Base-by-base conservation (phyloP, 2,113 vertebrate species). In the Sander lucioperca region DNA sequence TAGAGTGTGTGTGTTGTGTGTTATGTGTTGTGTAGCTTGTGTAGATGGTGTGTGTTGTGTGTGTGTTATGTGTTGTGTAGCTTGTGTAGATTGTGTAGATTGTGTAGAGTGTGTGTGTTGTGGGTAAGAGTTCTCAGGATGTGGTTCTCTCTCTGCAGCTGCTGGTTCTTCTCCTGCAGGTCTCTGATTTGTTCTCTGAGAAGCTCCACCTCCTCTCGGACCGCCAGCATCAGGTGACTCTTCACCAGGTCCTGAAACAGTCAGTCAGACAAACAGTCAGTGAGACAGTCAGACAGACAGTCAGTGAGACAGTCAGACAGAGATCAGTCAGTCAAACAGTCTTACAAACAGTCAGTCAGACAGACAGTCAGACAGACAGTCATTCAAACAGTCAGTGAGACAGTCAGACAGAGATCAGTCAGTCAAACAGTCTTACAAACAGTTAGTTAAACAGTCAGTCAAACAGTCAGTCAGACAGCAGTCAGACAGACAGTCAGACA, bases 161-260 rank as follows among this genome's bases (percentile, higher is more conserved):
- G 90, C 0, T 88, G 86, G 21, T 96, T 96, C 62, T 92, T 93
- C 45, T 96, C 95, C 0, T 94, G 89, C 53, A 96, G 93, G 3
- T 96, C 95, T 73, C 91, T 94, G 86, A 97, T 96, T 86, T 96
- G 95, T 25, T 96, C 96, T 75, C 89, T 93, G 33, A 97, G 90
- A 47, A 96, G 84, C 81, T 96, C 96, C 73, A 96, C 95, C 86
- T 96, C 96, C 75, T 96, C 96, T 54, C 95, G 94, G 47, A 97
- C 96, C 0, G 95, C 95, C 71, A 95, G 92, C 94, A 96, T 95
- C 90, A 97, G 88, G 89, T 96, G 96, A 84, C 92, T 95, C 85
- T 96, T 96, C 50, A 96, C 96, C 91, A 97, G 92, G 85, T 96
- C 96, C 96, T 96, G 39, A 39, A 33, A 33, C 6, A 33, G 33